A percentile compares a stretch with the other conserved stretches of the same genome.
phyloP scores from a whole-genome alignment of 2,888 invertebrate genomes.

The Tinea semifulvella region DNA sequence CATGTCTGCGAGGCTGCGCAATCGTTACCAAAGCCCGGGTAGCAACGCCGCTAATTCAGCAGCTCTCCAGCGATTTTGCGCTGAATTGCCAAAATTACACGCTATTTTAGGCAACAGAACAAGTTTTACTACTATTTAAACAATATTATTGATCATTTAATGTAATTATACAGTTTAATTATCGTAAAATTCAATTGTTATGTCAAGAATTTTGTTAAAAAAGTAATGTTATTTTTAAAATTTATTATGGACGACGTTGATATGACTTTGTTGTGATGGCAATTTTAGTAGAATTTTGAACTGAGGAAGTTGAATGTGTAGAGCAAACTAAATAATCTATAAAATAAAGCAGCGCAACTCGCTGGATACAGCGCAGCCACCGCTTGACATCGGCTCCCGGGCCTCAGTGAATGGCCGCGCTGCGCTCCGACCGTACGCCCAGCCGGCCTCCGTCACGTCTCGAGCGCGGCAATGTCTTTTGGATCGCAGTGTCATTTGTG shows the following conservation, averaged over 20 bases:
- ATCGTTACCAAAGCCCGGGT: slow-evolving; percentile 12
- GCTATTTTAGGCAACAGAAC: too few relatives aligned
- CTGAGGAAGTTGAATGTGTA: too few relatives aligned
- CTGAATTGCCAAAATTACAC: background rate
- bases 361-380: slow-evolving; percentile 7
- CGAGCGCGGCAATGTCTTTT: slow-evolving; percentile 7
- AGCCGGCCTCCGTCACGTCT: slow-evolving; percentile 21
- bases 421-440: slow-evolving; percentile 22
- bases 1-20: slow-evolving; percentile 52
- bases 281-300: too few relatives aligned
- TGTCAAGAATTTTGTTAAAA: too few relatives aligned
- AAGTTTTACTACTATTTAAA: too few relatives aligned
- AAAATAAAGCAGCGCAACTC: background rate
- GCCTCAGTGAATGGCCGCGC: slow-evolving; percentile 54
- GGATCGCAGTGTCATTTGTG: slow-evolving; percentile 13
- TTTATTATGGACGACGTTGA: too few relatives aligned
- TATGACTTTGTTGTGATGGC: too few relatives aligned
- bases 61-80: background rate
- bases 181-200: too few relatives aligned
- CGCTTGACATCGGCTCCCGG: slow-evolving; percentile 21
- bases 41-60: slow-evolving; percentile 1
- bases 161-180: too few relatives aligned
- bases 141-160: too few relatives aligned
- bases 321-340: background rate
- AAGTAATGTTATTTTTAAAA: too few relatives aligned